Conservation (phyloP, 1,140 invertebrate species). For the Helicoverpa zea region DNA sequence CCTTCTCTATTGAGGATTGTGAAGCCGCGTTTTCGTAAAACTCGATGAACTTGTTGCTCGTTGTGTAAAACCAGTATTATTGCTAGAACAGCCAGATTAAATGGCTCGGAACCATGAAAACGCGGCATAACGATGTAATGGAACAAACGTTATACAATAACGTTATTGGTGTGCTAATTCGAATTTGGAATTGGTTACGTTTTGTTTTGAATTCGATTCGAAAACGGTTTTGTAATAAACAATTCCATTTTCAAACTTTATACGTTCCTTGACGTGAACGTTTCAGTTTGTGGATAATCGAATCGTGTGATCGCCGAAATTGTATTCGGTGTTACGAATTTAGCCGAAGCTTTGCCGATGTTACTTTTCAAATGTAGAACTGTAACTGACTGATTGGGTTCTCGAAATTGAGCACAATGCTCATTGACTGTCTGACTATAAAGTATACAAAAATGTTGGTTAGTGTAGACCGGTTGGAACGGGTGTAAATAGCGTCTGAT, state of each 20-base stretch:
- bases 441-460: slow-evolving; percentile 30
- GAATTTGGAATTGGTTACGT: neutral
- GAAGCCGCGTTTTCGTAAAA: neutral
- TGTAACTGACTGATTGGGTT: slow-evolving; percentile 28
- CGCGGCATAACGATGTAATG: neutral
- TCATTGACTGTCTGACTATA: slow-evolving; percentile 29
- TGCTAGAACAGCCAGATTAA: neutral
- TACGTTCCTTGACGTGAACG: neutral
- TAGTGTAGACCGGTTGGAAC: slow-evolving; percentile 13
- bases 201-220: neutral
- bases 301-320: neutral
- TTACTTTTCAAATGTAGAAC: slow-evolving; percentile 34
- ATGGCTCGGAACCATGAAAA: neutral
- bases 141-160: slow-evolving; percentile 7
- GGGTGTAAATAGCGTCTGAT: slow-evolving; percentile 12
- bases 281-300: slow-evolving; percentile 14
- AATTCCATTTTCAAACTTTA: slow-evolving; percentile 15
- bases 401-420: slow-evolving; percentile 19
- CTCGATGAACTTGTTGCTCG: too few relatives aligned
- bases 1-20: slow-evolving; percentile 14
- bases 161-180: neutral
- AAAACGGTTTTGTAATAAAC: neutral
- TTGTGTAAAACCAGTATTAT: neutral
- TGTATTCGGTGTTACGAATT: slow-evolving; percentile 28
- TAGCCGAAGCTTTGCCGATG: slow-evolving; percentile 39